Evolutionary conservation across 2,113 vertebrate species (phyloP), one percentile per base, ranked within the genome.

Genomic region (Saguinus imperator): DNA sequence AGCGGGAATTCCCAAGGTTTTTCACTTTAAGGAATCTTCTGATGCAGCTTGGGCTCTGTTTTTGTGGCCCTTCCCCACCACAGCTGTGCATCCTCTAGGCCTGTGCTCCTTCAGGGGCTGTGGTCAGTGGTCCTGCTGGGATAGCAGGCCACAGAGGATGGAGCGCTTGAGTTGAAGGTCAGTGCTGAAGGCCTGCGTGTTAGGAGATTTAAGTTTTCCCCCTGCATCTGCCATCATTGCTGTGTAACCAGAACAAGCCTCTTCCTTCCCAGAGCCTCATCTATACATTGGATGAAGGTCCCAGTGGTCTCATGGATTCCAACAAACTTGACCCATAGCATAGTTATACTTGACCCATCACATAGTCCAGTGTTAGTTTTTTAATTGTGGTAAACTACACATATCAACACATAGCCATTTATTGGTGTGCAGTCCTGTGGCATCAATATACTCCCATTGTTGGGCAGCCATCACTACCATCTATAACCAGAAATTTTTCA

Each of bases 201-300:
- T 18, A 66, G 45, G 35, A 20, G 8, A 14, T 13, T 17, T 17
- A 27, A 13, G 8, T 8, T 73, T 45, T 35, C 20, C 37, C 27
- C 37, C 5, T 29, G 37, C 23, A 18, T 43, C 21, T 35, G 58
- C 43, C 2, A 1, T 12, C 29, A 21, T 20, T 0, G 0, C 40
- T 48, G 16, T 5, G 12, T 70, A 21, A 25, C 40, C 12, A 0
- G 23, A 52, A 52, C 43, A 37, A 75, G 29, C 35, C 16, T 9
- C 18, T 20, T 82, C n/a, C 37, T 73, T 25, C 23, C 1, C 1
- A 23, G 55, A 80, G 57, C 57, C 35, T 14, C 64, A 9, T 14
- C 11, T 48, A 3, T 6, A 32, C 37, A 23, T 8, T 9, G 55
- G 52, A 21, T 27, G 88, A 20, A 43, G 61, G 25, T 43, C 89